Conservation (phyloP, 2,797 vertebrate species). For the Xiphophorus birchmanni region DNA sequence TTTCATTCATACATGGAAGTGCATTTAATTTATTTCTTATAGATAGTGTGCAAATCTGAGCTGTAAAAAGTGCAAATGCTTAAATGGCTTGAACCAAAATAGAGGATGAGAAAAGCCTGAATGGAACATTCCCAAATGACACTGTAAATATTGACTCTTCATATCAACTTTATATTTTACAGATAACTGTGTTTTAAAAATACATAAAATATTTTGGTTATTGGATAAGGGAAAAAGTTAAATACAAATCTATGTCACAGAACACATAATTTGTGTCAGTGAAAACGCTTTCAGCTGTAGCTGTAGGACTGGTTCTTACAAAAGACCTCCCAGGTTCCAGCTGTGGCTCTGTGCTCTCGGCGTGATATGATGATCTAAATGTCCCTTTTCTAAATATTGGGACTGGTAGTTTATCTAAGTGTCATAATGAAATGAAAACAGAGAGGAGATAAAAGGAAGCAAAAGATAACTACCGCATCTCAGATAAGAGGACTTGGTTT, state of each 20-base stretch:
- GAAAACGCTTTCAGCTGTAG: neutral
- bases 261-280: neutral
- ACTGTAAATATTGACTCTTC: neutral
- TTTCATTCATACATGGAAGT: neutral
- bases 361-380: neutral
- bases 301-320: neutral
- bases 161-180: neutral
- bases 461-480: neutral
- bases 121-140: neutral
- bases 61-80: neutral
- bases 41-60: neutral
- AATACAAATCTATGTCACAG: neutral
- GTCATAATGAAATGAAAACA: slow-evolving; percentile 27
- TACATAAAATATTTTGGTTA: neutral
- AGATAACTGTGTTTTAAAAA: neutral
- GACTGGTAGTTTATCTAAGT: slow-evolving; percentile 13
- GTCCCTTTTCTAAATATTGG: slow-evolving; percentile 19
- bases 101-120: neutral
- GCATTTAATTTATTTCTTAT: neutral
- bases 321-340: neutral
- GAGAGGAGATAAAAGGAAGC: slow-evolving; percentile 2
- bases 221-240: neutral
- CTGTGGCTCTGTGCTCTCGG: neutral
- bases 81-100: neutral
- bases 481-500: neutral